These are phyloP conservation scores for Rhamphomyia laevipes DNA, from an alignment of 2,888 invertebrate species.

Conservation along the genomic window DNA sequence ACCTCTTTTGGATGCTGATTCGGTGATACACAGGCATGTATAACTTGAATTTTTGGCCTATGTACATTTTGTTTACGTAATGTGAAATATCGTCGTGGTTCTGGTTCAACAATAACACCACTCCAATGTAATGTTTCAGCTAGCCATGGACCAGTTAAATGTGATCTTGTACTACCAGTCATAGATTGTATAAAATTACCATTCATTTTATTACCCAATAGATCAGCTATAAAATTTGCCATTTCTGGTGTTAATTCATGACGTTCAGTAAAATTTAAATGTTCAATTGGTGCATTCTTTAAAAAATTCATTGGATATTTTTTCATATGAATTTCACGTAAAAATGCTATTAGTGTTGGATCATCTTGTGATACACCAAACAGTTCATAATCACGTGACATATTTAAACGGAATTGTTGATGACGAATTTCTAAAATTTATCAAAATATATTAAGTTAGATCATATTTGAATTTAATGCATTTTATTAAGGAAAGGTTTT, in stretches of 20 bases:
- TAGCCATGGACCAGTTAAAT: conserved; percentile 57
- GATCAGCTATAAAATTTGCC: conserved; percentile 33
- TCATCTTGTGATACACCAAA: conserved; percentile 63
- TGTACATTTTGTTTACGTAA: conserved; percentile 46
- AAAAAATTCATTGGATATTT: conserved; percentile 34
- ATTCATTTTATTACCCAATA: conserved; percentile 39
- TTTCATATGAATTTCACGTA: conserved; percentile 56
- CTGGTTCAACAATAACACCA: conserved; percentile 64
- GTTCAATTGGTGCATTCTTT: conserved; percentile 21
- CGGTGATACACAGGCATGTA: conserved; percentile 71
- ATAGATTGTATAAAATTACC: conserved; percentile 61
- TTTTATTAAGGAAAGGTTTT: no score
- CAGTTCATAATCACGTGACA: conserved; percentile 67
- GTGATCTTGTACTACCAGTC: conserved; percentile 45
- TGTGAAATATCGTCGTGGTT: conserved; percentile 62
- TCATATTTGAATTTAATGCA: not conserved
- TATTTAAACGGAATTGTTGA: conserved; percentile 67
- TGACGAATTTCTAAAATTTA: conserved; percentile 48
- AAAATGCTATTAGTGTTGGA: conserved; percentile 59
- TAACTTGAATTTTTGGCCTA: conserved; percentile 47
- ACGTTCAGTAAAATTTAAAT: conserved; percentile 25
- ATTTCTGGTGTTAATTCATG: conserved; percentile 30
- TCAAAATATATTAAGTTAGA: conserved; percentile 12
- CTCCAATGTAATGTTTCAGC: conserved; percentile 60
- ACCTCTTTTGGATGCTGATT: conserved; percentile 66